Conservation (phyloP, 2,797 vertebrate genomes). For the Sebastes cheni region DNA sequence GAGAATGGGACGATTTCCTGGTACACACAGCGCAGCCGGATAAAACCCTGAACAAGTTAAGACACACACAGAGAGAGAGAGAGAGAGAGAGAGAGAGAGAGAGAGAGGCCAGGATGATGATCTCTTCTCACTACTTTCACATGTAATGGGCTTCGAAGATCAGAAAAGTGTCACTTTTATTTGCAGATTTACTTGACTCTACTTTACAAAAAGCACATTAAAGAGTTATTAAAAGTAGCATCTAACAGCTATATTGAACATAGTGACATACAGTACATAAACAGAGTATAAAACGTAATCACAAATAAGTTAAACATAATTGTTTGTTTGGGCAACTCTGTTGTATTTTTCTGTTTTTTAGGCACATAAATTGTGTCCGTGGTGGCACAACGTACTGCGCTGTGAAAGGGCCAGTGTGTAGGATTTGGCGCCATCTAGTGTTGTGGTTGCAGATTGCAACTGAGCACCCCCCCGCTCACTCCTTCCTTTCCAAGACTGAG, state of each 20-base stretch:
- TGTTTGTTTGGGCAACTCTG: neutral
- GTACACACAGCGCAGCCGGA: conserved; percentile 55
- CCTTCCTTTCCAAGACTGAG: no score
- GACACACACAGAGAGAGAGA: conserved; percentile 7
- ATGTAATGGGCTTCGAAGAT: conserved; percentile 1
- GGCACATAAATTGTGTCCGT: neutral
- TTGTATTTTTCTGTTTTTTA: neutral
- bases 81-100: neutral
- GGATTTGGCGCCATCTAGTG: no score
- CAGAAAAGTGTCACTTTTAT: neutral
- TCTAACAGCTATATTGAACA: neutral
- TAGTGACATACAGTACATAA: neutral
- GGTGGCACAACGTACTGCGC: no score
- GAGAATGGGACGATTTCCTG: conserved; percentile 73
- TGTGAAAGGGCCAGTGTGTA: no score
- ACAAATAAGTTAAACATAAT: neutral
- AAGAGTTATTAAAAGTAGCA: neutral
- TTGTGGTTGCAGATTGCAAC: no score
- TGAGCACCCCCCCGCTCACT: no score
- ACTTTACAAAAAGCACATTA: neutral
- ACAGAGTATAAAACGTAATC: neutral
- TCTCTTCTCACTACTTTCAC: neutral
- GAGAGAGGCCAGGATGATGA: neutral
- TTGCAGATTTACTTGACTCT: neutral
- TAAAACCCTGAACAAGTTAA: conserved; percentile 57